phyloP scores from a whole-genome alignment of 2,113 vertebrate species.

The Castor canadensis region DNA sequence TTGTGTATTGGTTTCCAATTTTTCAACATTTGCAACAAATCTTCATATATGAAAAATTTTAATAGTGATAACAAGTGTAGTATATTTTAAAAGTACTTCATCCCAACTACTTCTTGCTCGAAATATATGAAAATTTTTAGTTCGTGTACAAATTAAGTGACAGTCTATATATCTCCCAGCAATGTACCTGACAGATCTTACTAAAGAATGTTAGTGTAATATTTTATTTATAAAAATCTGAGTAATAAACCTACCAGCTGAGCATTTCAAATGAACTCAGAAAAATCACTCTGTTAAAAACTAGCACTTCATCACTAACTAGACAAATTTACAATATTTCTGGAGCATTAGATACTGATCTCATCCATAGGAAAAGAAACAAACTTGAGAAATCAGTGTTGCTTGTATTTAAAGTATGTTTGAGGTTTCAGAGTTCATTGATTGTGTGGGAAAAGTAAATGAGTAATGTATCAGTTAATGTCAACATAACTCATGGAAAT shows the following conservation, averaged over 20 bases:
- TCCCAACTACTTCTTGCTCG: no score
- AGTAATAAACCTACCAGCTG: not conserved
- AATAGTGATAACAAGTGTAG: not conserved
- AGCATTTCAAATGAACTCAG: conserved; percentile 1
- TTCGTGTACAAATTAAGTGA: not conserved
- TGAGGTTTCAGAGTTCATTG: not conserved
- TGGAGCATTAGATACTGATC: not conserved
- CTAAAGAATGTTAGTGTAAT: not conserved
- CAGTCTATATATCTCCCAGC: not conserved
- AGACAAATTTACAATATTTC: not conserved
- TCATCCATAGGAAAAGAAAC: not conserved
- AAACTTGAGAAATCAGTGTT: not conserved
- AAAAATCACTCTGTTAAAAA: not conserved
- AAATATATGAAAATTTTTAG: not conserved
- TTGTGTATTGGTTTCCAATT: not conserved
- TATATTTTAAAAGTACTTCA: not conserved
- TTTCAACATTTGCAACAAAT: not conserved
- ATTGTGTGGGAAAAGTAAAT: not conserved
- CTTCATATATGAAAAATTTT: not conserved
- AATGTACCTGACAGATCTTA: not conserved
- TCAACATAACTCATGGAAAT: not conserved
- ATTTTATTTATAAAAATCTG: not conserved
- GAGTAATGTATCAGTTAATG: not conserved
- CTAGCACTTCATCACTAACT: not conserved
- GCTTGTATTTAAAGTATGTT: not conserved